phyloP scores from a whole-genome alignment of 2,888 invertebrate species.

The Sarcophaga carnaria region DNA sequence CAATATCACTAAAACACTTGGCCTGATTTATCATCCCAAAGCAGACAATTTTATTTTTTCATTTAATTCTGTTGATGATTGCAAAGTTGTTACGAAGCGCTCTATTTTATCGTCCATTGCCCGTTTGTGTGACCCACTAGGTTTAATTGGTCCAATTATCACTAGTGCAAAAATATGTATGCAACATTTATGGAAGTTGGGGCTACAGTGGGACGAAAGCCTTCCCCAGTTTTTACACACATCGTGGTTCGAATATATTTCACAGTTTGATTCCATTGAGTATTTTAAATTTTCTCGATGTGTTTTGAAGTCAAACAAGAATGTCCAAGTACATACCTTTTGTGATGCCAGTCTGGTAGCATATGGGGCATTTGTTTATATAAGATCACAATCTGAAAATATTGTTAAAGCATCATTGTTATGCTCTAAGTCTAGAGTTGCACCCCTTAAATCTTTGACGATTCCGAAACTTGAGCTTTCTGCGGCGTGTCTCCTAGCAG shows the following conservation, averaged over 20 bases:
- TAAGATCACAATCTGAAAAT: background rate
- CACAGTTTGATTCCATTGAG: background rate
- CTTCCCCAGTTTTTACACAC: background rate
- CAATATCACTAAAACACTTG: no score
- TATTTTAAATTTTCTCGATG: background rate
- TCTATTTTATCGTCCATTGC: no score
- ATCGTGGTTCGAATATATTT: conserved; percentile 4
- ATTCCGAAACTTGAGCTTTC: conserved; percentile 61
- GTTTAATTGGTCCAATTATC: conserved; percentile 53
- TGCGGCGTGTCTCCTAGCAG: background rate
- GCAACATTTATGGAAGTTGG: conserved; percentile 38
- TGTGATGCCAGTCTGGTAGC: background rate
- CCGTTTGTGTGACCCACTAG: conserved; percentile 32
- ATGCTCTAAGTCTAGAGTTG: conserved; percentile 40
- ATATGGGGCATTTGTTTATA: conserved; percentile 4
- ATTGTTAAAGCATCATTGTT: background rate
- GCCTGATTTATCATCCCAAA: conserved; percentile 11
- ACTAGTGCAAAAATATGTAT: no score
- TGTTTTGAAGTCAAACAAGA: background rate
- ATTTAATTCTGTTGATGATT: conserved; percentile 24
- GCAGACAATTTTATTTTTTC: background rate
- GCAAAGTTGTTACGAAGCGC: no score
- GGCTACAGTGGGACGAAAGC: background rate
- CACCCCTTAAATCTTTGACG: conserved; percentile 41
- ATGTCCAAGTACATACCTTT: background rate